Base-by-base conservation (phyloP, 2,797 vertebrate species). In the Sebastes glaucus region DNA sequence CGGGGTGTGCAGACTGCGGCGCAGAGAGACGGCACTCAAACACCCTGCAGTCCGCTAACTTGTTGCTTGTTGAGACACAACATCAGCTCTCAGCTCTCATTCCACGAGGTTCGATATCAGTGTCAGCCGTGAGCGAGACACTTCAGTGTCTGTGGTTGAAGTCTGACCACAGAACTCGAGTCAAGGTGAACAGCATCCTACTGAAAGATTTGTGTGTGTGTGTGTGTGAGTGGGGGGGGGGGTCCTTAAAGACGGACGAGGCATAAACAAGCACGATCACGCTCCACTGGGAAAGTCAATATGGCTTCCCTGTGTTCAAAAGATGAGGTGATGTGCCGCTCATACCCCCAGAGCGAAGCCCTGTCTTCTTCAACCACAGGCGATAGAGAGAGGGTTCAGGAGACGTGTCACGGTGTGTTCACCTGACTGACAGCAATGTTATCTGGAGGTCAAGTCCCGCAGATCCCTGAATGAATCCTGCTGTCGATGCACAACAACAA, bases 231-330 rank as follows among this genome's bases (percentile, higher is more conserved):
- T 4, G 2, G 13, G 1, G 38, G 13, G 4, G 1, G 57, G 18
- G 35, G 11, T 35, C 35, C 35, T 35, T 35, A 35, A 86, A 85
- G 81, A 79, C n/a, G 53, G 73, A 84, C 78, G 68, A 80, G 52
- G 81, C 72, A 69, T 84, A 79, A 75, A 80, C 61, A 65, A 78
- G 72, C 84, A 65, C 61, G 62, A 72, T 67, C 68, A 70, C 27
- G n/a, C 62, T 66, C 64, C 65, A 65, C 80, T 69, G 69, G 57
- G 32, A 84, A 88, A 82, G 71, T 86, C 69, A 72, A 78, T 80
- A 82, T 67, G 72, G 68, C 46, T 71, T 55, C 69, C 42, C 49
- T 35, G 80, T 53, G 74, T 81, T 76, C 77, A 76, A 70, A 85
- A 61, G 78, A 76, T n/a, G 68, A 84, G 80, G 66, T 71, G 67